Evolutionary conservation across 2,797 vertebrate species (phyloP).

Genomic region (Enteromius anoplus): DNA sequence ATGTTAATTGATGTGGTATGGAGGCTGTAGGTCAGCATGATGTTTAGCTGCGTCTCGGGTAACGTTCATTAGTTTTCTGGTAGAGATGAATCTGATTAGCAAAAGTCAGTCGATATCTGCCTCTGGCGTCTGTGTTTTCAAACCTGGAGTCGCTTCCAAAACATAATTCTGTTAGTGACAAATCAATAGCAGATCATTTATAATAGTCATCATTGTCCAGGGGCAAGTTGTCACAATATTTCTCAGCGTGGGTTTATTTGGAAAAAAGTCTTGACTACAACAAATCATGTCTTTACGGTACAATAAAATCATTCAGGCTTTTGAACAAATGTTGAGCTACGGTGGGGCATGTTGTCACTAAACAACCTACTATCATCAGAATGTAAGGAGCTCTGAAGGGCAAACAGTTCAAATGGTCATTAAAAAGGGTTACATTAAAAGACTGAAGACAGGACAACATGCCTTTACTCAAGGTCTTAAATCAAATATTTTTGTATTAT

Average conservation of each 20-base stretch:
- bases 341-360: constrained; percentile 3
- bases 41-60: background rate
- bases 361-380: background rate
- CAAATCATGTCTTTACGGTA: background rate
- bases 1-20: background rate
- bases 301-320: background rate
- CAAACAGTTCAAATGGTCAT: background rate
- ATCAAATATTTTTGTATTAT: too few relatives aligned
- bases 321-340: too few relatives aligned
- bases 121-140: background rate
- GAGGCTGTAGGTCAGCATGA: background rate
- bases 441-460: too few relatives aligned
- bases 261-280: background rate
- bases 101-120: background rate
- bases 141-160: background rate
- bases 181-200: background rate
- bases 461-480: too few relatives aligned
- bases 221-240: background rate
- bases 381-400: background rate
- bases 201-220: background rate
- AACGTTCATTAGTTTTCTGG: background rate
- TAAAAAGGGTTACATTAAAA: background rate
- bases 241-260: background rate
- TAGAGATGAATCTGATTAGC: background rate
- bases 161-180: background rate